phyloP scores from a whole-genome alignment of 2,113 vertebrate genomes.

The Lycocorax pyrrhopterus region DNA sequence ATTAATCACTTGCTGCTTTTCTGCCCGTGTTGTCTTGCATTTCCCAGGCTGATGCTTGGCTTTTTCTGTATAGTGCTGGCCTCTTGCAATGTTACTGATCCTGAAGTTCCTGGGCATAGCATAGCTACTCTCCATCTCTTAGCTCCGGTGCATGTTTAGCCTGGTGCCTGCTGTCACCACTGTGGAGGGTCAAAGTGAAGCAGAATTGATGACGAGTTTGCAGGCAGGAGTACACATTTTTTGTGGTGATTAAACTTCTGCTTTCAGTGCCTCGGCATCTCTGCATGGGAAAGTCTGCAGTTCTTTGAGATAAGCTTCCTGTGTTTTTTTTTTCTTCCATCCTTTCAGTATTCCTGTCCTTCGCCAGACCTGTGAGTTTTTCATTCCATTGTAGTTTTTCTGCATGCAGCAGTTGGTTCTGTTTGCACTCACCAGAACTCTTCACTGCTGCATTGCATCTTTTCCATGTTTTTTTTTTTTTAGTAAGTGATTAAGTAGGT shows the following conservation, averaged over 20 bases:
- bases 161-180: neutral
- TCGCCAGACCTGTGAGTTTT: neutral
- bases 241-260: neutral
- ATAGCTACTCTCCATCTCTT: neutral
- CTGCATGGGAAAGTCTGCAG: neutral
- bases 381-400: neutral
- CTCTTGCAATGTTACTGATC: neutral
- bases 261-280: neutral
- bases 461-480: neutral
- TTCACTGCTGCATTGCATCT: neutral
- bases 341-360: neutral
- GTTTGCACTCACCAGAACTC: neutral
- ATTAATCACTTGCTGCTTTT: neutral
- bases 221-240: neutral
- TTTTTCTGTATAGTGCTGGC: neutral
- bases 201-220: neutral
- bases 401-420: neutral
- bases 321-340: neutral
- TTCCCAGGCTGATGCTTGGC: neutral
- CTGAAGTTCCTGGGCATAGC: neutral
- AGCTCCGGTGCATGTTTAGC: fast-evolving
- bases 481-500: neutral
- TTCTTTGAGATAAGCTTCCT: neutral
- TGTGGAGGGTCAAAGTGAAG: neutral
- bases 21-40: neutral